Conservation (phyloP, 2,888 invertebrate species). For the Cosmia trapezina region DNA sequence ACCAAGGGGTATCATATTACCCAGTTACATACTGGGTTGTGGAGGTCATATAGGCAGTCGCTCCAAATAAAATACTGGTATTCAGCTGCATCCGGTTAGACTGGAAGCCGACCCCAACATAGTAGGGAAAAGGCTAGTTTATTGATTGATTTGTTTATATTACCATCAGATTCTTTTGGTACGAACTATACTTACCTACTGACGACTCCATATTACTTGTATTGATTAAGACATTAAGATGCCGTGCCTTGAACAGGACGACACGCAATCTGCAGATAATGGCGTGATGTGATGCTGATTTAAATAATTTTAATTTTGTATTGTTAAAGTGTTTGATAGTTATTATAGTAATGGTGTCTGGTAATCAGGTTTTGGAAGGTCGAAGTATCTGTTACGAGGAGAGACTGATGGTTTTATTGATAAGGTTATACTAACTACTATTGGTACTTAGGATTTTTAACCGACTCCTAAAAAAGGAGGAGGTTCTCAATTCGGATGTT, state of each 20-base stretch:
- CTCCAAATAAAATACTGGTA: too few relatives aligned
- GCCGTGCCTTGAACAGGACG: constrained; percentile 18
- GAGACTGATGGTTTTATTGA: background rate
- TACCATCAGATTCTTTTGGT: background rate
- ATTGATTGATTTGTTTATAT: constrained; percentile 4
- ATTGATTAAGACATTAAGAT: constrained; percentile 60
- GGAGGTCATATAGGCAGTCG: too few relatives aligned
- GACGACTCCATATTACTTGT: constrained; percentile 38
- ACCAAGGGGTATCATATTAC: too few relatives aligned
- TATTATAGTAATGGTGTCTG: background rate
- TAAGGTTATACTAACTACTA: too few relatives aligned
- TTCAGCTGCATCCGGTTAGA: too few relatives aligned
- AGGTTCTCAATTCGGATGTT: too few relatives aligned
- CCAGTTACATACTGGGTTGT: too few relatives aligned
- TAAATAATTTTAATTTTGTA: constrained; percentile 23
- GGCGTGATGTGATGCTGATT: background rate
- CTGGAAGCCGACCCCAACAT: too few relatives aligned
- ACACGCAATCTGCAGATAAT: constrained; percentile 43
- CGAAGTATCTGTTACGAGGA: background rate
- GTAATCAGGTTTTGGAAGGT: constrained; percentile 12
- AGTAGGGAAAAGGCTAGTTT: too few relatives aligned
- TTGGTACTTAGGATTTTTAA: too few relatives aligned
- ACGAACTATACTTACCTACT: background rate
- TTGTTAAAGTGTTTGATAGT: constrained; percentile 1
- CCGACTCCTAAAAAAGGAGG: too few relatives aligned